Percentiles rank a stretch among this genome's conserved stretches.
Evolutionary conservation across 2,888 invertebrate species (phyloP).

Genomic region (Euphydryas editha): DNA sequence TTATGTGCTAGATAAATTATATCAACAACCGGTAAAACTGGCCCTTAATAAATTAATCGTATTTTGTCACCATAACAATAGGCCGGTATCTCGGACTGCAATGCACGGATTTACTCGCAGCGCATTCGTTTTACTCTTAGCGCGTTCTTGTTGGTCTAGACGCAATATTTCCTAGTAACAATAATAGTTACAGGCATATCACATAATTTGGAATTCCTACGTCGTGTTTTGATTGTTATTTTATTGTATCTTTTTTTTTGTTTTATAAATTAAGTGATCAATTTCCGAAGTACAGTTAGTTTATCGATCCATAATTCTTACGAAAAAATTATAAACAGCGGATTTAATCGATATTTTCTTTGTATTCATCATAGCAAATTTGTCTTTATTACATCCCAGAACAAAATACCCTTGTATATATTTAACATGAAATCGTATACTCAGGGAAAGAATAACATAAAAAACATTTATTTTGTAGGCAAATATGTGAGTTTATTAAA

Average conservation of each 20-base stretch:
- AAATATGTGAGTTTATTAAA: constrained; percentile 78
- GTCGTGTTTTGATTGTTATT: constrained; percentile 4
- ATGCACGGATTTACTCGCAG: constrained; percentile 45
- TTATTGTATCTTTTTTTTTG: constrained; percentile 1
- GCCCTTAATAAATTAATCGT: constrained; percentile 65
- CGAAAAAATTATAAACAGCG: neutral
- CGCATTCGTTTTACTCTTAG: constrained; percentile 69
- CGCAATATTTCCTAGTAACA: constrained; percentile 71
- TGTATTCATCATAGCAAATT: neutral
- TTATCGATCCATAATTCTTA: neutral
- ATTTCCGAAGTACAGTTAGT: neutral
- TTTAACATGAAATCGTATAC: constrained; percentile 53
- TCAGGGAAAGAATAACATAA: constrained; percentile 68
- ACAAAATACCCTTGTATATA: constrained; percentile 47
- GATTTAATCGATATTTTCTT: neutral
- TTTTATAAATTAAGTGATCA: neutral
- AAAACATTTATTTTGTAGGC: constrained; percentile 68
- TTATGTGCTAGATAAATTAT: too few relatives aligned
- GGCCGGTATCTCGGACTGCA: constrained; percentile 61
- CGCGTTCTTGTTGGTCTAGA: constrained; percentile 78
- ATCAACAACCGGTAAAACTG: too few relatives aligned
- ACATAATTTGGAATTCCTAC: constrained; percentile 51
- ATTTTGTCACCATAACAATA: constrained; percentile 78
- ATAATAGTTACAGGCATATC: constrained; percentile 59
- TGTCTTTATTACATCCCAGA: neutral